Evolutionary conservation across 2,113 vertebrate species (phyloP).

Genomic region (Mus spicilegus): DNA sequence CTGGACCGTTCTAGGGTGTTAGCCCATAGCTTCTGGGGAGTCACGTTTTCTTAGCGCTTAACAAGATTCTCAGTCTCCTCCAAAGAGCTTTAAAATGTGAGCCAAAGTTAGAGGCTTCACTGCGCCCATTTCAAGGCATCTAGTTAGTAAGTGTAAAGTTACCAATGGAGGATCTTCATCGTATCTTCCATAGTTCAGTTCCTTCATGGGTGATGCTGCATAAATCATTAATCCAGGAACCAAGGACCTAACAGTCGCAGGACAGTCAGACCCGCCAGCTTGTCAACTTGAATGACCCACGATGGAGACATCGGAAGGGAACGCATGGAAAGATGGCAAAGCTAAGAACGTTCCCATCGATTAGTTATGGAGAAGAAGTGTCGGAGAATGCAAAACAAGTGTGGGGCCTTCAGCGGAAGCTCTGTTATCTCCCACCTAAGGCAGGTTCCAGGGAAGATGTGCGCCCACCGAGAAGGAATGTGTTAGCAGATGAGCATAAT

Average conservation of each 20-base stretch:
- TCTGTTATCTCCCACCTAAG: neutral
- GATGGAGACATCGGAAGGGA: neutral
- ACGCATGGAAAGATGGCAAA: neutral
- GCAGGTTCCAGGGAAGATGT: neutral
- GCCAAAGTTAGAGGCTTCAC: neutral
- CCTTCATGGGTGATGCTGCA: neutral
- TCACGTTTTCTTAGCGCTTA: neutral
- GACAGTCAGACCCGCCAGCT: neutral
- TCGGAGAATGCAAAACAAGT: conserved; percentile 23
- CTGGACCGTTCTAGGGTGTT: neutral
- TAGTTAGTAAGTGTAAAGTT: conserved; percentile 13
- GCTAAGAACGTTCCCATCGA: neutral
- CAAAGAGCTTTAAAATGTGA: neutral
- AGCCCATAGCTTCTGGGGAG: neutral
- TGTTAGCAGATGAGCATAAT: neutral
- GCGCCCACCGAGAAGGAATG: neutral
- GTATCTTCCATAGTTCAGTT: neutral
- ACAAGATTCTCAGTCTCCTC: neutral
- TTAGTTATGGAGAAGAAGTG: neutral
- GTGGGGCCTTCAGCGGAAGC: neutral
- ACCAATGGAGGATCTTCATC: neutral
- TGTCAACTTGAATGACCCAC: neutral
- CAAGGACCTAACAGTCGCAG: neutral
- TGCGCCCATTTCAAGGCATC: neutral
- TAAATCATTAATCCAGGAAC: conserved; percentile 28